Percentiles rank a stretch among this genome's conserved stretches.
These are phyloP conservation scores for Macquaria ambigua DNA, from an alignment of 2,113 vertebrate species.

Conservation along the genomic window DNA sequence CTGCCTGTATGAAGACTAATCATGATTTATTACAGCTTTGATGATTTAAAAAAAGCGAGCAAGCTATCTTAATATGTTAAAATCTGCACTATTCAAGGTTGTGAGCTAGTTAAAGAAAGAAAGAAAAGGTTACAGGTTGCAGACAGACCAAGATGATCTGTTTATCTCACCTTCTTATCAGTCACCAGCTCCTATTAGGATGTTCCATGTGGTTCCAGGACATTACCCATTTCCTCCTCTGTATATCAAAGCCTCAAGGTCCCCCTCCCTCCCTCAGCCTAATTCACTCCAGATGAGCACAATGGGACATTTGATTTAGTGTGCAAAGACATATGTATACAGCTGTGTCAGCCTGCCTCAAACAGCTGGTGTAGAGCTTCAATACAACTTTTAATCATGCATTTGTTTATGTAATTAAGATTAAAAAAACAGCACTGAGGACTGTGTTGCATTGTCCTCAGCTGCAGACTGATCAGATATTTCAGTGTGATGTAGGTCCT, in stretches of 20 bases:
- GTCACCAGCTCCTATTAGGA: slow-evolving; percentile 79
- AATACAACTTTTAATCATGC: slow-evolving; percentile 79
- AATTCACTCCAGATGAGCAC: slow-evolving; percentile 84
- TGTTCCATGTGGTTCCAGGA: slow-evolving; percentile 81
- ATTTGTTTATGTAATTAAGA: slow-evolving; percentile 83
- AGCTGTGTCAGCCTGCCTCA: slow-evolving; percentile 77
- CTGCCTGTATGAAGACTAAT: slow-evolving; percentile 1
- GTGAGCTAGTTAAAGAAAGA: slow-evolving; percentile 22
- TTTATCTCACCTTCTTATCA: slow-evolving; percentile 79
- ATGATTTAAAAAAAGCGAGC: slow-evolving; percentile 2
- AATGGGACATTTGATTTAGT: slow-evolving; percentile 83
- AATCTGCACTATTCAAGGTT: slow-evolving; percentile 13
- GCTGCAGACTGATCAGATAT: slow-evolving; percentile 68
- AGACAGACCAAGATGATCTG: slow-evolving; percentile 61
- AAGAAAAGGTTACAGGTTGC: slow-evolving; percentile 42
- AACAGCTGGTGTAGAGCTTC: slow-evolving; percentile 73
- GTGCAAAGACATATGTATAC: slow-evolving; percentile 80
- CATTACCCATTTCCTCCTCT: slow-evolving; percentile 84
- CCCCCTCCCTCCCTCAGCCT: slow-evolving; percentile 57
- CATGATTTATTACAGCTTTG: slow-evolving; percentile 16
- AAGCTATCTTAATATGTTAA: slow-evolving; percentile 6
- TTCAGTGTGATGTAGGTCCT: slow-evolving; percentile 70
- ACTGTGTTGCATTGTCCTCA: slow-evolving; percentile 61
- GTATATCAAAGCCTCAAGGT: slow-evolving; percentile 78
- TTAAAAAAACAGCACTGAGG: slow-evolving; percentile 17